Evolutionary conservation across 2,888 invertebrate genomes (phyloP).

Genomic region (Rhagonycha fulva): DNA sequence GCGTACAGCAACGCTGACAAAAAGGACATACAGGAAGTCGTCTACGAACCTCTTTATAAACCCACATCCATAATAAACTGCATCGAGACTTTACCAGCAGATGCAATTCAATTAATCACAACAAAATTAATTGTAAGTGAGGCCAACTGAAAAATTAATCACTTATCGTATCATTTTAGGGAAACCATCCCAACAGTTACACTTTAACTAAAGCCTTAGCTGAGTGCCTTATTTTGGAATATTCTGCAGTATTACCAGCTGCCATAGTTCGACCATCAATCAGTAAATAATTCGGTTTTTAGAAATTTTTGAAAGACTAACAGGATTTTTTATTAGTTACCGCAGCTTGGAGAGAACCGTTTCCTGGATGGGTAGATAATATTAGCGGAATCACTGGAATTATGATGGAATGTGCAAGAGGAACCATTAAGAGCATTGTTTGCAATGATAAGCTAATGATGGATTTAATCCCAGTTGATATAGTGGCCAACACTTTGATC

Average conservation of each 20-base stretch:
- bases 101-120: constrained; percentile 62
- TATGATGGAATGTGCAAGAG: constrained; percentile 80
- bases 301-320: not conserved
- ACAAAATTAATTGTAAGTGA: constrained; percentile 61
- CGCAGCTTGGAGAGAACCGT: constrained; percentile 76
- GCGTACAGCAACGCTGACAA: constrained; percentile 95
- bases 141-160: not conserved
- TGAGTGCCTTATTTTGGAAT: constrained; percentile 76
- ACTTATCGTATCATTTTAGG: constrained; percentile 45
- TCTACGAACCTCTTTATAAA: constrained; percentile 75
- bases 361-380: constrained; percentile 93
- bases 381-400: constrained; percentile 84
- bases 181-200: constrained; percentile 92
- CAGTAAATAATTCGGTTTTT: constrained; percentile 53
- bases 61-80: constrained; percentile 66
- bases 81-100: constrained; percentile 64
- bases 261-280: constrained; percentile 94
- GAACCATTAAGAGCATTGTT: constrained; percentile 80
- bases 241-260: constrained; percentile 77
- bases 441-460: constrained; percentile 76
- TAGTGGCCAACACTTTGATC: constrained; percentile 87
- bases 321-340: constrained; percentile 57
- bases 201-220: constrained; percentile 94
- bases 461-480: constrained; percentile 91
- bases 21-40: constrained; percentile 76